A percentile compares a stretch with the other conserved stretches of the same genome.
Evolutionary conservation across 2,113 vertebrate species (phyloP).

Genomic region (Thalassoma bifasciatum): DNA sequence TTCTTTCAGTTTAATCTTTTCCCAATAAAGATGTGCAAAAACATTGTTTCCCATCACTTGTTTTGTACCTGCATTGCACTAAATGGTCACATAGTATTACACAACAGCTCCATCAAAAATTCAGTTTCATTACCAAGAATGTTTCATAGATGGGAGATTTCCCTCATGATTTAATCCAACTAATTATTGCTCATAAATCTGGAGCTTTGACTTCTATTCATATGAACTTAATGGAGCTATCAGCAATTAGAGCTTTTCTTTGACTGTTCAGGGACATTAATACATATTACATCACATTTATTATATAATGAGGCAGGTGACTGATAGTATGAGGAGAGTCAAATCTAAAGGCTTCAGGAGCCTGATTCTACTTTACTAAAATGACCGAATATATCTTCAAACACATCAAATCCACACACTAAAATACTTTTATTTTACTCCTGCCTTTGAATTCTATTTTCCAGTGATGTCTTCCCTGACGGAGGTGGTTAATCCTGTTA

Average conservation of each 20-base stretch:
- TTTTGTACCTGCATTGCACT: not conserved
- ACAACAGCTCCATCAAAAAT: slow-evolving; percentile 1
- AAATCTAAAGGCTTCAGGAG: not conserved
- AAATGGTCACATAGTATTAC: not conserved
- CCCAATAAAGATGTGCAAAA: slow-evolving; percentile 12
- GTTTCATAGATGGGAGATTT: not conserved
- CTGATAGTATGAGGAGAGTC: not conserved
- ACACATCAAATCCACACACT: not conserved
- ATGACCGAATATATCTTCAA: not conserved
- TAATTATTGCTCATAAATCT: slow-evolving; percentile 3
- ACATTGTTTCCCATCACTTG: not conserved
- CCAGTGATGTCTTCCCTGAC: not conserved
- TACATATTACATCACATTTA: slow-evolving; percentile 24
- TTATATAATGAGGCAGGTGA: slow-evolving; percentile 24
- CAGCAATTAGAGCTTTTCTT: not conserved
- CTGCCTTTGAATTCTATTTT: not conserved
- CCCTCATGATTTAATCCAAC: not conserved
- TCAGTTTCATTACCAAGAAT: slow-evolving; percentile 16
- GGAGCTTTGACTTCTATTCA: not conserved
- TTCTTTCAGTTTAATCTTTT: not conserved
- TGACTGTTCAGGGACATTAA: slow-evolving; percentile 1
- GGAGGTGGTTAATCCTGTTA: not conserved
- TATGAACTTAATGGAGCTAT: not conserved
- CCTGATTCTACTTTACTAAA: not conserved
- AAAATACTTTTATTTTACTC: not conserved